phyloP scores from a whole-genome alignment of 2,888 invertebrate genomes.

The Drosophila affinis region DNA sequence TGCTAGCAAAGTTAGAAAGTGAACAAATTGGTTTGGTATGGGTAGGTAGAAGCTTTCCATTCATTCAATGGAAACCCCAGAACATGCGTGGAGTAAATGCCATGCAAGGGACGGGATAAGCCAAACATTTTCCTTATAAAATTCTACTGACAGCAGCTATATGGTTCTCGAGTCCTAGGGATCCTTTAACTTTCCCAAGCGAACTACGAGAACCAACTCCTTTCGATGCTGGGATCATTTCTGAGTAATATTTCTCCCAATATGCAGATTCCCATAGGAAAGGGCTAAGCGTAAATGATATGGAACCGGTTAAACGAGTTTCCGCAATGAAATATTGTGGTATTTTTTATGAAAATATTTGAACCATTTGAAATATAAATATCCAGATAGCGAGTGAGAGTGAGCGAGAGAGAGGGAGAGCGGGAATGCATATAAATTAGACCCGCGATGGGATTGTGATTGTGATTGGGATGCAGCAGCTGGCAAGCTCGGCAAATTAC shows the following conservation, averaged over 20 bases:
- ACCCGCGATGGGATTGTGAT: slow-evolving; percentile 6
- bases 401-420: slow-evolving; percentile 2
- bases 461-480: slow-evolving; percentile 59
- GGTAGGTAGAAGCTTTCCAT: not conserved
- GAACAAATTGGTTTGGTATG: not conserved
- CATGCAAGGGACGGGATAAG: too few species aligned
- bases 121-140: too few species aligned
- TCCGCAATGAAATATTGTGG: slow-evolving; percentile 61
- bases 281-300: slow-evolving; percentile 37
- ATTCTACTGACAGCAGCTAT: not conserved
- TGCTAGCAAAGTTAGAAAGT: not conserved
- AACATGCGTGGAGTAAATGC: too few species aligned
- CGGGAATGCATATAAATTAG: slow-evolving; percentile 33
- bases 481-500: slow-evolving; percentile 29
- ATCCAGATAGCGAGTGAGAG: slow-evolving; percentile 34
- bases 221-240: not conserved
- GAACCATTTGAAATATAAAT: slow-evolving; percentile 67
- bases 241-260: not conserved
- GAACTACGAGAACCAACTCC: not conserved
- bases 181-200: not conserved
- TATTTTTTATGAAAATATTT: slow-evolving; percentile 72
- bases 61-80: not conserved
- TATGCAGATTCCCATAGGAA: not conserved
- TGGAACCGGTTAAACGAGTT: slow-evolving; percentile 62
- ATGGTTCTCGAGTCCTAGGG: not conserved